Percentiles rank a stretch among this genome's conserved stretches.
These are phyloP conservation scores for Neosilurus hyrtlii DNA, from an alignment of 2,797 vertebrate genomes.

Conservation along the genomic window DNA sequence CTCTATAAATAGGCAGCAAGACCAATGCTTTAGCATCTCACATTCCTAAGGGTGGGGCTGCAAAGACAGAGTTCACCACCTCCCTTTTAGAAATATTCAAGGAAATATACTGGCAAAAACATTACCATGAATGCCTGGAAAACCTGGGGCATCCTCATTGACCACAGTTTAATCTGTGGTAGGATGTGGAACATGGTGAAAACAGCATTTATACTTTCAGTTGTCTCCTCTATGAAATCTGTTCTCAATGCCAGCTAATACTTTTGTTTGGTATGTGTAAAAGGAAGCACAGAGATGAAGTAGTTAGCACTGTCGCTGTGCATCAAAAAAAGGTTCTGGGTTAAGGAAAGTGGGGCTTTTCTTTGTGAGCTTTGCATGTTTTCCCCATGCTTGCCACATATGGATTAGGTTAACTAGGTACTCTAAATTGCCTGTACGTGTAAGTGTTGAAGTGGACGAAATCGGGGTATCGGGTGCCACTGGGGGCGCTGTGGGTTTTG, in stretches of 20 bases:
- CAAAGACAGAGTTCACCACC: slow-evolving; percentile 57
- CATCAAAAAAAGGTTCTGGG: too few relatives aligned
- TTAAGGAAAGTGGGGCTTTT: too few relatives aligned
- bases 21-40: slow-evolving; percentile 70
- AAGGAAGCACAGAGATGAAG: slow-evolving; percentile 37
- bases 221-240: slow-evolving; percentile 53
- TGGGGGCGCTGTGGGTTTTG: too few relatives aligned
- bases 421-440: too few relatives aligned
- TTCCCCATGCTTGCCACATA: too few relatives aligned
- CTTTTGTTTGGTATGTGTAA: slow-evolving; percentile 57
- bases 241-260: slow-evolving; percentile 54
- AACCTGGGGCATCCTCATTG: slow-evolving; percentile 47
- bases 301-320: not conserved
- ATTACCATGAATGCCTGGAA: slow-evolving; percentile 55
- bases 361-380: too few relatives aligned
- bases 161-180: slow-evolving; percentile 59
- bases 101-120: slow-evolving; percentile 69
- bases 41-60: slow-evolving; percentile 69
- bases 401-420: too few relatives aligned
- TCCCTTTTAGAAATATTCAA: slow-evolving; percentile 64
- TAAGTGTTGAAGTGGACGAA: too few relatives aligned
- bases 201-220: slow-evolving; percentile 61
- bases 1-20: slow-evolving; percentile 75
- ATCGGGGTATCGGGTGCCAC: too few relatives aligned
- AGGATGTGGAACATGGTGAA: slow-evolving; percentile 64